phyloP scores from a whole-genome alignment of 2,113 vertebrate genomes.

The Acrocephalus kingi region DNA sequence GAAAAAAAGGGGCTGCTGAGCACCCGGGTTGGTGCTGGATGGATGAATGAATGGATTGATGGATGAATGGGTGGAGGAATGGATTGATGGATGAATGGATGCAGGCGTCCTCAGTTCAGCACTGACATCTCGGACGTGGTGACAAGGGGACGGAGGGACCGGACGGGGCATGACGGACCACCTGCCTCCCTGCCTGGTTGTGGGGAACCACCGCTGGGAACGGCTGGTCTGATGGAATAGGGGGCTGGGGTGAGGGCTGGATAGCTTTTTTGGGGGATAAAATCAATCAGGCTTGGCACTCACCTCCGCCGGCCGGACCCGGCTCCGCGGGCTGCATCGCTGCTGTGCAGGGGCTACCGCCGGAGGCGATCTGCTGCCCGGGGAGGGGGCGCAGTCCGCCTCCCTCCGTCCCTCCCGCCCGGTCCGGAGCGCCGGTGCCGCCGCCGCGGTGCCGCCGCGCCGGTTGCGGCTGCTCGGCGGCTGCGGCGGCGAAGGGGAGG shows the following conservation, averaged over 20 bases:
- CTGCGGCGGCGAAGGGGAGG: background rate
- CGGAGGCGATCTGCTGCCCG: background rate
- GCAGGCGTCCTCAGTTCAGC: background rate
- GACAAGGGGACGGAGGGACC: background rate
- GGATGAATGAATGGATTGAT: background rate
- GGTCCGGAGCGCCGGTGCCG: background rate
- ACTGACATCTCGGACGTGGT: background rate
- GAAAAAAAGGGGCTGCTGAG: background rate
- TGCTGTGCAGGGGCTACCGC: background rate
- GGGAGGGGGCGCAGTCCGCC: background rate
- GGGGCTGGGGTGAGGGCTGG: rapidly evolving
- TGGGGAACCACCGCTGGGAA: background rate
- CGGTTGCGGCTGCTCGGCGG: background rate
- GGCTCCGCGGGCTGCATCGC: background rate
- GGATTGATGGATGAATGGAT: background rate
- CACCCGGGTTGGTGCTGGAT: rapidly evolving
- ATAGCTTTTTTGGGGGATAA: rapidly evolving
- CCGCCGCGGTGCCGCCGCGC: background rate
- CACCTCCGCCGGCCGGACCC: background rate
- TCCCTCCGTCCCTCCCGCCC: background rate
- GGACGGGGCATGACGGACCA: rapidly evolving
- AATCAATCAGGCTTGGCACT: background rate
- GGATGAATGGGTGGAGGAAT: background rate
- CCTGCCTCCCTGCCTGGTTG: background rate
- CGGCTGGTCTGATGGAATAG: background rate